phyloP scores from a whole-genome alignment of 2,113 vertebrate genomes.

The Delphinus delphis region DNA sequence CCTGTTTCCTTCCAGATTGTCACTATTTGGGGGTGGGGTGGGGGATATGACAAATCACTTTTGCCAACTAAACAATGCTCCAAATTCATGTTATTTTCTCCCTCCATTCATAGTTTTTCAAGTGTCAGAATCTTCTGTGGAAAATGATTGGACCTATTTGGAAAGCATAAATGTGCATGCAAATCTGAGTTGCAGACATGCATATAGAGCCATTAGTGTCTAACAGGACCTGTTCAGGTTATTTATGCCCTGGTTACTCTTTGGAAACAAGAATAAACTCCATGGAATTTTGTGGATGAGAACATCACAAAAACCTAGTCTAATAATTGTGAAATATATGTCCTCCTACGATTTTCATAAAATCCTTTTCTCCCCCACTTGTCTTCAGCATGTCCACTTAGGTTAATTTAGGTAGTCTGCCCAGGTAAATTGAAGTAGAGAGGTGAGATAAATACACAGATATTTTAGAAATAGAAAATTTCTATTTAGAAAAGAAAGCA shows the following conservation, averaged over 20 bases:
- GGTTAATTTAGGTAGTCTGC: conserved; percentile 36
- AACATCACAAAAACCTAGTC: not conserved
- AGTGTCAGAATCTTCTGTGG: not conserved
- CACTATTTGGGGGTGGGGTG: conserved; percentile 63
- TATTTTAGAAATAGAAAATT: conserved; percentile 40
- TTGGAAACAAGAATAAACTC: not conserved
- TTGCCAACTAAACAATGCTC: conserved; percentile 65
- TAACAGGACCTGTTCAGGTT: not conserved
- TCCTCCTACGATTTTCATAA: not conserved
- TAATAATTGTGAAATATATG: not conserved
- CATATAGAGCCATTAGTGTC: not conserved
- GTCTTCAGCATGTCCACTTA: not conserved
- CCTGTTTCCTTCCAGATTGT: conserved; percentile 64
- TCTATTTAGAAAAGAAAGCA: not conserved
- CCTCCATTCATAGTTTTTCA: conserved; percentile 22
- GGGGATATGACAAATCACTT: conserved; percentile 71
- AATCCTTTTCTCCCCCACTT: not conserved
- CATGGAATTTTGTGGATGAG: not conserved
- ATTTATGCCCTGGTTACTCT: conserved; percentile 24
- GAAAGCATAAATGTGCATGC: conserved; percentile 30
- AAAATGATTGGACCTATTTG: not conserved
- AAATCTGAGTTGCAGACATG: not conserved
- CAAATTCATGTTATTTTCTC: not conserved
- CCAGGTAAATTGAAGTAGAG: conserved; percentile 2
- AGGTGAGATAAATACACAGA: not conserved